phyloP scores from a whole-genome alignment of 1,140 invertebrate species.

The Drosophila saltans region DNA sequence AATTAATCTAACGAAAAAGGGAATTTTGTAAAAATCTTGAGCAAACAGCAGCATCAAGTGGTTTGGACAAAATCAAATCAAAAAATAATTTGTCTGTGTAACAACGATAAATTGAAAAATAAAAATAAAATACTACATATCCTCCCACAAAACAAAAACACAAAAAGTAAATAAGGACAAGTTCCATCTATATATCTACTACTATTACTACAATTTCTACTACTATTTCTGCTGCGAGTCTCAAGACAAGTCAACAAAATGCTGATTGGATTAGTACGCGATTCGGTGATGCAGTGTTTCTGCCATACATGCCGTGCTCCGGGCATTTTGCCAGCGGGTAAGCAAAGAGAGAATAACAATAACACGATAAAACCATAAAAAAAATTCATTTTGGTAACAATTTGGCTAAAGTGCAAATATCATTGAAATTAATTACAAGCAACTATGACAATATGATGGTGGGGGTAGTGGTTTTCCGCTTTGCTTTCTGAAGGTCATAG shows the following conservation, averaged over 20 bases:
- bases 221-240: conserved; percentile 23
- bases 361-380: not conserved
- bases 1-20: not conserved
- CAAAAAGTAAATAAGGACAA: conserved; percentile 7
- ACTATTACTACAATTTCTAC: conserved; percentile 13
- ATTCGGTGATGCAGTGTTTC: conserved; percentile 94
- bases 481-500: conserved; percentile 18
- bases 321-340: conserved; percentile 88
- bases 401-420: conserved; percentile 27
- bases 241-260: conserved; percentile 84
- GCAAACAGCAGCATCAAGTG: conserved; percentile 15
- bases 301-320: conserved; percentile 94
- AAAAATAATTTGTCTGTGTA: not conserved
- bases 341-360: conserved; percentile 58
- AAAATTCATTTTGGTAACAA: conserved; percentile 31
- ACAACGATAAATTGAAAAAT: not conserved
- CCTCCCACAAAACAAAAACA: not conserved
- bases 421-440: conserved; percentile 2
- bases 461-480: not conserved
- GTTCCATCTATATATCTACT: conserved; percentile 24
- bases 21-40: conserved; percentile 12
- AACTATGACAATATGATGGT: not conserved
- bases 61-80: conserved; percentile 2
- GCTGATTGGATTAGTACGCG: conserved; percentile 92
- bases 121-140: conserved; percentile 11